Conservation (phyloP, 2,888 invertebrate species). For the Periphyllus acericola region DNA sequence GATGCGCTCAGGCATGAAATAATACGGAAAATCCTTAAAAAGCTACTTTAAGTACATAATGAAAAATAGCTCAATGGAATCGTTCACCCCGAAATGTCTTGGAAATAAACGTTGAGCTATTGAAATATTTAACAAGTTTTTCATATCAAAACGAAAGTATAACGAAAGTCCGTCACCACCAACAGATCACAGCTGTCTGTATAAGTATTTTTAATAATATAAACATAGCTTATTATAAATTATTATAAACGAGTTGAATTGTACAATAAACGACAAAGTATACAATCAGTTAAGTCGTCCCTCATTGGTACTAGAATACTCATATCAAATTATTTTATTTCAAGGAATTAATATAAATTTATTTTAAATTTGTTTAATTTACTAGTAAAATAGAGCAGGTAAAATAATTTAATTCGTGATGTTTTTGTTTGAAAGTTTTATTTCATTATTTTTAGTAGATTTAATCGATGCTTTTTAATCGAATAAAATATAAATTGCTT, state of each 20-base stretch:
- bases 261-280: too few relatives aligned
- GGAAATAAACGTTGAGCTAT: not conserved
- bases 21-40: constrained; percentile 12
- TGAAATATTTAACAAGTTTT: not conserved
- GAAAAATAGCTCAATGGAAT: constrained; percentile 28
- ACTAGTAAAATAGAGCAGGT: not conserved
- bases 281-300: too few relatives aligned
- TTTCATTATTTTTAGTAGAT: not conserved
- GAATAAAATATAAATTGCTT: not conserved
- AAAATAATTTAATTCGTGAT: not conserved
- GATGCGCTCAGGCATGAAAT: constrained; percentile 24
- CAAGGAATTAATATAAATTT: too few relatives aligned
- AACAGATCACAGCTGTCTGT: not conserved
- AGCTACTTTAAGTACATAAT: constrained; percentile 14
- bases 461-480: not conserved
- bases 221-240: too few relatives aligned
- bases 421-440: not conserved
- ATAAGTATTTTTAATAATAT: not conserved
- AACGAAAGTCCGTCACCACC: not conserved
- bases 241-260: too few relatives aligned
- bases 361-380: too few relatives aligned
- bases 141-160: not conserved
- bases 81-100: constrained; percentile 27
- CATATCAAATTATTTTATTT: too few relatives aligned
- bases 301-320: not conserved